Conservation (phyloP, 35 echinoderm and acorn worm species). For the Acanthaster planci region DNA sequence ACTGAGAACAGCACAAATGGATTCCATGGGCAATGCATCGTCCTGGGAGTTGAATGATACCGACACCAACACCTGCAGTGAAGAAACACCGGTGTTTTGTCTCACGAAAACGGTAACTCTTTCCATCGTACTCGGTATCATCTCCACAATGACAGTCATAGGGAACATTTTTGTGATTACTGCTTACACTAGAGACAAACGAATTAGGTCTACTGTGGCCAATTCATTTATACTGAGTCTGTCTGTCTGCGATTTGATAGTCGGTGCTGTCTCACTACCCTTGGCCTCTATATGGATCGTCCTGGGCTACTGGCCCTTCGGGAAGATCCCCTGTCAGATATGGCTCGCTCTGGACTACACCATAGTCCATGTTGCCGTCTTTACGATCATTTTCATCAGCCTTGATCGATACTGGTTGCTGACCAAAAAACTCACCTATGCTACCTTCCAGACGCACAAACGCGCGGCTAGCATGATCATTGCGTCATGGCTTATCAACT, state of each 20-base stretch:
- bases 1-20: too few species aligned
- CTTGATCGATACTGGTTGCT: too few species aligned
- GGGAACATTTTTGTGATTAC: constrained; percentile 40
- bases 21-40: too few species aligned
- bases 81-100: background rate
- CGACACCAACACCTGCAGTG: too few species aligned
- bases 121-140: background rate
- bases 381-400: too few species aligned
- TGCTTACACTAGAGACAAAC: constrained; percentile 24
- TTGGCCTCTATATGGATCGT: constrained; percentile 51
- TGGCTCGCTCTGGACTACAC: too few species aligned
- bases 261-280: constrained; percentile 51
- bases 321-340: too few species aligned
- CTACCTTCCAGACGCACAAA: constrained; percentile 58
- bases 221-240: constrained; percentile 63
- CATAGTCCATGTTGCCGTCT: too few species aligned
- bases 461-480: too few species aligned
- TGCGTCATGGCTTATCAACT: background rate
- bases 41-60: too few species aligned
- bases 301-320: too few species aligned
- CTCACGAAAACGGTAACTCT: background rate
- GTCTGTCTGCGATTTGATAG: constrained; percentile 62
- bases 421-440: constrained; percentile 55
- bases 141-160: constrained; percentile 11
- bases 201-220: constrained; percentile 35